These are phyloP conservation scores for Jordanella pulchra DNA, from an alignment of 2,797 vertebrate species.

Conservation along the genomic window DNA sequence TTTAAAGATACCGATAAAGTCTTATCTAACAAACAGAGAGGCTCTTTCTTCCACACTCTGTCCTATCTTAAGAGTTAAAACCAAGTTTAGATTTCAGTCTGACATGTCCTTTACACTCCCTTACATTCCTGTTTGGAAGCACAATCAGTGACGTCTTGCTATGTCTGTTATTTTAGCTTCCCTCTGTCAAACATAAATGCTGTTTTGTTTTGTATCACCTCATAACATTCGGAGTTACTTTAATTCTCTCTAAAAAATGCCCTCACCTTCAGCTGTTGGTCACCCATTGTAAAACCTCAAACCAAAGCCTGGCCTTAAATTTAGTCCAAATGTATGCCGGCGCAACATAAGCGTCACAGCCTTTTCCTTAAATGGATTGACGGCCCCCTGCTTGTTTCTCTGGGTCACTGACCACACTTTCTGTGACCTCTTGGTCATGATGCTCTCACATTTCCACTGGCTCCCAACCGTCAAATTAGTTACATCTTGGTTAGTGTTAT, in stretches of 20 bases:
- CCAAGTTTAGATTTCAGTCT: neutral
- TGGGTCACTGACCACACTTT: slow-evolving; percentile 44
- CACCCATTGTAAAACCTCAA: neutral
- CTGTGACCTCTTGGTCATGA: slow-evolving; percentile 33
- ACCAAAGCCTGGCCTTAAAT: neutral
- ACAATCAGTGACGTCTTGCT: neutral
- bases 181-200: slow-evolving; percentile 1
- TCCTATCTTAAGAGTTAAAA: neutral
- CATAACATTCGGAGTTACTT: neutral
- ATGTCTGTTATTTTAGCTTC: slow-evolving; percentile 11
- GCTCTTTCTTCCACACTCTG: slow-evolving; percentile 22
- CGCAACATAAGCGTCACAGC: slow-evolving; percentile 4
- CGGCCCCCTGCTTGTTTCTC: slow-evolving; percentile 2
- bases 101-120: neutral
- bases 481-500: slow-evolving; percentile 3
- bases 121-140: slow-evolving; percentile 14
- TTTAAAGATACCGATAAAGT: slow-evolving; percentile 11
- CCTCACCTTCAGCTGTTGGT: neutral
- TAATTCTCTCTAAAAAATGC: neutral
- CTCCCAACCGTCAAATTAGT: neutral
- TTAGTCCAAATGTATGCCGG: slow-evolving; percentile 6
- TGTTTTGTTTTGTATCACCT: neutral
- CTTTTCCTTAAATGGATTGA: slow-evolving; percentile 9
- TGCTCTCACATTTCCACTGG: slow-evolving; percentile 6
- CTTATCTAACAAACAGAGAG: slow-evolving; percentile 37